Base-by-base conservation (phyloP, 2,797 vertebrate species). In the Ataeniobius toweri region DNA sequence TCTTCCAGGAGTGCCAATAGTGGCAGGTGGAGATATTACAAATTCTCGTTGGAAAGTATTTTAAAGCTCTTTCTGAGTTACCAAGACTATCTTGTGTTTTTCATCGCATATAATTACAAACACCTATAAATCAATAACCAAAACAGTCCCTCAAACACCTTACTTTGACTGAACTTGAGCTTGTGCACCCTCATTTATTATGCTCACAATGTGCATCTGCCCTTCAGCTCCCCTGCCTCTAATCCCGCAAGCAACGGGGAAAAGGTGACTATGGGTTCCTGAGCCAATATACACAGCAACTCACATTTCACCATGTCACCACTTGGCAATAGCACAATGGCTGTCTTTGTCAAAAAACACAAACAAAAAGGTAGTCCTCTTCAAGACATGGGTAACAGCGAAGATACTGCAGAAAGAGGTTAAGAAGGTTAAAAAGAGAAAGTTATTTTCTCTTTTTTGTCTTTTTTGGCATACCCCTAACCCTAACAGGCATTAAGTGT, bases 301-400 rank as follows among this genome's bases (percentile, higher is more conserved):
- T 95, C 94, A 86, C 90, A 86, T 95, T 94, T 93, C 94, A 94
- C 90, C 89, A 88, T 91, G 93, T 92, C 95, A 94, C 91, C 89
- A 85, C 71, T 70, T 94, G 93, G 94, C 91, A 92, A 85, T 71
- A 77, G 82, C 89, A 94, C 94, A 95, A 92, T 91, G 91, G 89
- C 75, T 46, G 89, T 89, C 93, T 94, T 94, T 95, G 94, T 94
- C 74, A 51, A 81, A 88, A 94, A 93, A 89, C 79, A 88, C 91
- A 93, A 94, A 92, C 81, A 91, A 83, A 91, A 63, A 90, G 59
- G 86, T 90, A 48, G 48, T 83, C 76, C 74, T 79, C 81, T 80
- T 83, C 68, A 71, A 72, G 55, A 81, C 8, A 22, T n/a, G 3
- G 58, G 55, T 70, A 22, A 1, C 5, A 3, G 69, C 0, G 10